A percentile compares a stretch with the other conserved stretches of the same genome.
phyloP scores from a whole-genome alignment of 64 coral and sea anemone genomes.

The Montipora cactus region DNA sequence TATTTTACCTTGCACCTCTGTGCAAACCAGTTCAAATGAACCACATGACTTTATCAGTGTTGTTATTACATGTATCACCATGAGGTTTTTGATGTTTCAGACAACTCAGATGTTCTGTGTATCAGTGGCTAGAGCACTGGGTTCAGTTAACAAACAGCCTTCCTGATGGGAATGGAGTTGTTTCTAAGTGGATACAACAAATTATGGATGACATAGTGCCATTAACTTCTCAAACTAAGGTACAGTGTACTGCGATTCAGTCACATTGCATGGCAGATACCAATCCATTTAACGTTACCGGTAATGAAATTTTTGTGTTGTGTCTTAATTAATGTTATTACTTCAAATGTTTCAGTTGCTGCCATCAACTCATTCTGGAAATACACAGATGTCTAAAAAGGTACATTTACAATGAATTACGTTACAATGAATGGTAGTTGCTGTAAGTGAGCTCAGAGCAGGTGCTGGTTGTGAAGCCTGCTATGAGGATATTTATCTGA shows the following conservation, averaged over 20 bases:
- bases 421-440: too few relatives aligned
- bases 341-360: background rate
- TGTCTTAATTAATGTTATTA: background rate
- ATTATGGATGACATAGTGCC: constrained; percentile 72
- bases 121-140: constrained; percentile 74
- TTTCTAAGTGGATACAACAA: constrained; percentile 43
- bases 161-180: constrained; percentile 49
- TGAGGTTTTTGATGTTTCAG: background rate
- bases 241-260: background rate
- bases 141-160: constrained; percentile 58
- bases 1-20: too few relatives aligned
- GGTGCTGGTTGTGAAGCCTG: too few relatives aligned
- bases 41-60: background rate
- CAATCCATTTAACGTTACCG: too few relatives aligned
- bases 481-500: too few relatives aligned
- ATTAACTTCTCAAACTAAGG: constrained; percentile 71
- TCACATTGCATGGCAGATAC: too few relatives aligned
- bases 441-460: too few relatives aligned
- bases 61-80: background rate
- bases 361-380: background rate
- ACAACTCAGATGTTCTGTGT: constrained; percentile 59
- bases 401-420: background rate
- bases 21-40: too few relatives aligned
- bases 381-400: constrained; percentile 31
- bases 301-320: background rate